Conservation (phyloP, 2,888 invertebrate species). For the Meiosimyza platycephala region DNA sequence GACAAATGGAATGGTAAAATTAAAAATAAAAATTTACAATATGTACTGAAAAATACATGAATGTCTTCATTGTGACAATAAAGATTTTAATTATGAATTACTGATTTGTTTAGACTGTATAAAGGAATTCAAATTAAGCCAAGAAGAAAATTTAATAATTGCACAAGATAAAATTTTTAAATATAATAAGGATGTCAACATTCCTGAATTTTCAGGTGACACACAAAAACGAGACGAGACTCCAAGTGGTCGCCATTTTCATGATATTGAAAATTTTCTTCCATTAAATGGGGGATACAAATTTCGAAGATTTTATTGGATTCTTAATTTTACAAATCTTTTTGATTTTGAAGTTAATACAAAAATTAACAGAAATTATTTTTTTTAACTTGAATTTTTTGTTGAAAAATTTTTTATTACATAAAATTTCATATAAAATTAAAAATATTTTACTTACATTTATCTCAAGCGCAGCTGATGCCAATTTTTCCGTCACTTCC, state of each 20-base stretch:
- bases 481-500: constrained; percentile 53
- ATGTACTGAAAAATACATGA: too few relatives aligned
- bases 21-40: too few relatives aligned
- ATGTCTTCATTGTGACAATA: too few relatives aligned
- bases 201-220: too few relatives aligned
- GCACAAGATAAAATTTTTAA: too few relatives aligned
- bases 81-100: too few relatives aligned
- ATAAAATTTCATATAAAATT: constrained; percentile 55
- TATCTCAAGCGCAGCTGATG: constrained; percentile 44
- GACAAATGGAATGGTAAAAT: too few relatives aligned
- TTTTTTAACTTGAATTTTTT: constrained; percentile 26
- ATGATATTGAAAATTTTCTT: constrained; percentile 53
- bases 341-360: background rate
- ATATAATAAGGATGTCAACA: too few relatives aligned
- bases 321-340: background rate
- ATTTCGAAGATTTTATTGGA: background rate
- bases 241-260: constrained; percentile 63
- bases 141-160: too few relatives aligned
- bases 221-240: constrained; percentile 16
- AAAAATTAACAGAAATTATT: background rate
- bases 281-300: constrained; percentile 41
- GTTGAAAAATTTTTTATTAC: constrained; percentile 38
- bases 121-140: too few relatives aligned
- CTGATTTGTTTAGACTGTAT: too few relatives aligned
- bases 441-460: constrained; percentile 58